These are phyloP conservation scores for Drosophila kuntzei DNA, from an alignment of 2,888 invertebrate genomes.

Conservation along the genomic window DNA sequence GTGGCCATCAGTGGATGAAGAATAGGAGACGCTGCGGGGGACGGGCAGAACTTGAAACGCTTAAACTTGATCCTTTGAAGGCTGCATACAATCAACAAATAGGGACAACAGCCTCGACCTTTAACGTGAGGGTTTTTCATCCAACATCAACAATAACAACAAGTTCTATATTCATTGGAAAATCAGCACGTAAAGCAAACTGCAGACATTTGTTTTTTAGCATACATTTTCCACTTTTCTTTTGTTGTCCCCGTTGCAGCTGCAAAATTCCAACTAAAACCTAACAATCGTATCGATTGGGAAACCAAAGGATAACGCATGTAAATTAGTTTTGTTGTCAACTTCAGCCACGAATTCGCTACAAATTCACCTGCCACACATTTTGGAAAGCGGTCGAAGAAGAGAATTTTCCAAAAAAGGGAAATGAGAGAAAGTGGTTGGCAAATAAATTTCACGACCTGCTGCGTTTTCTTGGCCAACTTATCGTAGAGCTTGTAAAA, in stretches of 20 bases:
- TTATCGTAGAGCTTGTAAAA: background rate
- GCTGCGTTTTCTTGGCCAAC: background rate
- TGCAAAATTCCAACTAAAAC: slow-evolving; percentile 3
- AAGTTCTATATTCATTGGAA: slow-evolving; percentile 13
- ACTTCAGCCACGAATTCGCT: slow-evolving; percentile 8
- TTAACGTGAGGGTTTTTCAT: slow-evolving; percentile 13
- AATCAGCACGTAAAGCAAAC: slow-evolving; percentile 56
- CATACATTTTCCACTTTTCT: slow-evolving; percentile 3
- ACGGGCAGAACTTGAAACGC: slow-evolving; percentile 37
- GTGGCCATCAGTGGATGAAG: slow-evolving; percentile 50
- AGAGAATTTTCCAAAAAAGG: background rate
- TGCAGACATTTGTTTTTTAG: slow-evolving; percentile 26
- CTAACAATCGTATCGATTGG: slow-evolving; percentile 50
- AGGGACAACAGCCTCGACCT: slow-evolving; percentile 52
- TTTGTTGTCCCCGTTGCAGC: slow-evolving; percentile 15
- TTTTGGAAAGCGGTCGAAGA: background rate
- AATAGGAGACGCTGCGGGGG: slow-evolving; percentile 1
- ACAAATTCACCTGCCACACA: background rate
- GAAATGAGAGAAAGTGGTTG: background rate
- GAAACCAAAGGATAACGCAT: slow-evolving; percentile 25
- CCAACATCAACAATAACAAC: slow-evolving; percentile 11
- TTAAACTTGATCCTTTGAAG: slow-evolving; percentile 74
- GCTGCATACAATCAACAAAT: slow-evolving; percentile 61
- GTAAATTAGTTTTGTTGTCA: slow-evolving; percentile 40
- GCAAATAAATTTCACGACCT: background rate